Evolutionary conservation across 2,797 vertebrate species (phyloP).

Genomic region (Pseudochirops cupreus): DNA sequence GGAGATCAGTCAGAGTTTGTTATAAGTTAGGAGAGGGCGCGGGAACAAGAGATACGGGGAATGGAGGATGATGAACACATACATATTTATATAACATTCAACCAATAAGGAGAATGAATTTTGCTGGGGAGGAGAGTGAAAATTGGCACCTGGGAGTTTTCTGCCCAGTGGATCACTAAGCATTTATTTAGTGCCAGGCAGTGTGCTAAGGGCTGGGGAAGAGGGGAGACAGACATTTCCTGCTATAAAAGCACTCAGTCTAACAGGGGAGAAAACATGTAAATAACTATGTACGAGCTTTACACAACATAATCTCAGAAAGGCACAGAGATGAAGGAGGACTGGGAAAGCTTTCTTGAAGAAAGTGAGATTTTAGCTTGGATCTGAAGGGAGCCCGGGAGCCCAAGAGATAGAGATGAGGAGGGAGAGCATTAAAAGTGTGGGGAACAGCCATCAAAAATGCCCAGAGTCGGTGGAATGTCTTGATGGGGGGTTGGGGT

Average conservation of each 20-base stretch:
- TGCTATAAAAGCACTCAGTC: background rate
- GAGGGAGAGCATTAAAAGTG: background rate
- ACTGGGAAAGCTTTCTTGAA: background rate
- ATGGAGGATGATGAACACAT: background rate
- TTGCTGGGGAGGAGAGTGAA: background rate
- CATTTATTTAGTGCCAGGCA: background rate
- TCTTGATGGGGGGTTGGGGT: background rate
- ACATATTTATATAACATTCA: background rate
- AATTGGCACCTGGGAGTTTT: background rate
- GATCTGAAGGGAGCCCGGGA: background rate
- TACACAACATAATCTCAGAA: background rate
- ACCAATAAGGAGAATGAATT: background rate
- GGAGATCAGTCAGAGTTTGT: background rate
- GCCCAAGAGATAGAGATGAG: background rate
- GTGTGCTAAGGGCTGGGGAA: background rate
- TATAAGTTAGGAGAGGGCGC: background rate
- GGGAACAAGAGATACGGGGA: slow-evolving; percentile 10
- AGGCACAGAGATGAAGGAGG: background rate
- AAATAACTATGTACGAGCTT: background rate
- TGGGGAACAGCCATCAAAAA: background rate
- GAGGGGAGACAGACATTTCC: background rate
- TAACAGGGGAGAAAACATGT: background rate
- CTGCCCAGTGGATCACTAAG: background rate
- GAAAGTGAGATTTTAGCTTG: background rate
- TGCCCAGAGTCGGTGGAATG: background rate